Evolutionary conservation across 2,797 vertebrate genomes (phyloP), one percentile per base, ranked within the genome.

Genomic region (Brotula barbata): DNA sequence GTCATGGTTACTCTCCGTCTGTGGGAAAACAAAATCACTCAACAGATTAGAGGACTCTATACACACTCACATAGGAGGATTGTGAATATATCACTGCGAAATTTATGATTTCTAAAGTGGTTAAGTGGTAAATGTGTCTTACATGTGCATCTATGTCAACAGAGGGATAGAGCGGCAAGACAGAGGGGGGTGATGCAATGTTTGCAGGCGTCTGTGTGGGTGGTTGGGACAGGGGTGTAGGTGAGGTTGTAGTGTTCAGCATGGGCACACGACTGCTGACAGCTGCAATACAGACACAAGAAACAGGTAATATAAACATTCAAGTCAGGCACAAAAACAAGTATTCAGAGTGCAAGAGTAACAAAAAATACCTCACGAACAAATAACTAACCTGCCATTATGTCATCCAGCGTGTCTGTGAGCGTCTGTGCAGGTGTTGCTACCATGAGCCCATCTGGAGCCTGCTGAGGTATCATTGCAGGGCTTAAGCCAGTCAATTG

Each of bases 1-100:
- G 88, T 99, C 97, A 12, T 99, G 97, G 81, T 99, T 99, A 62
- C 97, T 99, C 90, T 99, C 97, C 64, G 97, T 99, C 97, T 99
- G 70, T 10, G 33, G 36, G 28, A 16, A 49, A 49, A 46, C 2
- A 28, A 52, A 7, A 41, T 20, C 8, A 68, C 39, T 77, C 23
- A 67, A 25, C 2, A 53, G 6, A n/a, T 23, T 22, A 20, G 6
- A 50, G 20, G 1, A n/a, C 7, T 19, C 40, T 41, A 15, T 36
- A 25, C 42, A 44, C 5, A 23, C n/a, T n/a, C n/a, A 28, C 25
- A 28, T 28, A 8, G 25, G 4, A 28, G 25, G 8, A n/a, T n/a
- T n/a, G n/a, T n/a, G n/a, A n/a, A n/a, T n/a, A n/a, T n/a, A n/a
- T n/a, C n/a, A n/a, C n/a, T n/a, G n/a, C n/a, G 25, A 46, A 1